These are phyloP conservation scores for Drosophila testacea DNA, from an alignment of 2,888 invertebrate genomes.

Conservation along the genomic window DNA sequence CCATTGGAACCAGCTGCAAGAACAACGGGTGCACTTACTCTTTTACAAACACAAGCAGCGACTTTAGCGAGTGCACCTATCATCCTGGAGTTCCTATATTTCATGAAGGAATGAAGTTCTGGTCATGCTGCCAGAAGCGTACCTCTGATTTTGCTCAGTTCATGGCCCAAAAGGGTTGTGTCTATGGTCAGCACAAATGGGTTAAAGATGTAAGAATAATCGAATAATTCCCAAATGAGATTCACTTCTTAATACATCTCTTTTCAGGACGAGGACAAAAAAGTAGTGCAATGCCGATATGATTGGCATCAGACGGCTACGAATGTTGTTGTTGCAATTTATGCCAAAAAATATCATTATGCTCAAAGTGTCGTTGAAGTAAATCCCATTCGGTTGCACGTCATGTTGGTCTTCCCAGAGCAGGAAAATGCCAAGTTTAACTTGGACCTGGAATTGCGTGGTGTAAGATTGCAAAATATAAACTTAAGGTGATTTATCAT, in stretches of 20 bases:
- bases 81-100: slow-evolving; percentile 97
- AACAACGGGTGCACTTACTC: slow-evolving; percentile 92
- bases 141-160: slow-evolving; percentile 98
- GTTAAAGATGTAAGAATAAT: slow-evolving; percentile 86
- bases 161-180: slow-evolving; percentile 96
- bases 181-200: slow-evolving; percentile 94
- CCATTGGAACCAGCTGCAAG: slow-evolving; percentile 93
- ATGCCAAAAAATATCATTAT: slow-evolving; percentile 95
- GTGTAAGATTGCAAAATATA: slow-evolving; percentile 87
- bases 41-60: slow-evolving; percentile 90
- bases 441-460: slow-evolving; percentile 92
- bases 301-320: slow-evolving; percentile 98
- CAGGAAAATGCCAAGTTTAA: slow-evolving; percentile 90
- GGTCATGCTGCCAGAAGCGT: slow-evolving; percentile 97
- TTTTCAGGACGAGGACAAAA: slow-evolving; percentile 87
- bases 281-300: slow-evolving; percentile 90
- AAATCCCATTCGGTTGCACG: slow-evolving; percentile 92
- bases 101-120: slow-evolving; percentile 98
- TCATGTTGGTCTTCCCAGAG: slow-evolving; percentile 91
- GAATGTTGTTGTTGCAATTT: slow-evolving; percentile 94
- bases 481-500: not conserved
- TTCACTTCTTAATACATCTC: slow-evolving; percentile 48
- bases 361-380: slow-evolving; percentile 90
- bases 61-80: slow-evolving; percentile 89
- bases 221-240: not conserved